Conservation (phyloP, 35 echinoderm and acorn worm species). For the Ophioderma brevispina region DNA sequence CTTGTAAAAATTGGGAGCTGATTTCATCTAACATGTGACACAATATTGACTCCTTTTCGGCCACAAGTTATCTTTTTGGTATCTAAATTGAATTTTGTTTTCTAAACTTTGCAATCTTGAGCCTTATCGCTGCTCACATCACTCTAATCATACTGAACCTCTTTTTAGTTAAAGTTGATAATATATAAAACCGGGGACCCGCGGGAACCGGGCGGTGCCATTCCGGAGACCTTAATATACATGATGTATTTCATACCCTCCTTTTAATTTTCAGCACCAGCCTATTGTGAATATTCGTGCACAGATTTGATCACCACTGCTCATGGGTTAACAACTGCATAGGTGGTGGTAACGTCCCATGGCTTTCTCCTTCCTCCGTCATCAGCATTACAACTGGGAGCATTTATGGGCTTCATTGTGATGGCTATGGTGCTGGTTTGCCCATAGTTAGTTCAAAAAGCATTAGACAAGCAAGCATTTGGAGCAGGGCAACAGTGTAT, state of each 20-base stretch:
- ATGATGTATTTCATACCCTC: not conserved
- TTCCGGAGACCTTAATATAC: too few species aligned
- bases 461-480: constrained; percentile 19
- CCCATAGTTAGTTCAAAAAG: constrained; percentile 29
- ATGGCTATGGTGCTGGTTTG: constrained; percentile 3
- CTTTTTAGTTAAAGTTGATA: too few species aligned
- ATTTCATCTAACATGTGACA: too few species aligned
- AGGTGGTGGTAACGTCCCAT: constrained; percentile 66
- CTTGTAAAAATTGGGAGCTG: too few species aligned
- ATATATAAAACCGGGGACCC: too few species aligned
- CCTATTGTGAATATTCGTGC: constrained; percentile 82
- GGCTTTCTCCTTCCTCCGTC: constrained; percentile 66
- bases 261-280: constrained; percentile 60
- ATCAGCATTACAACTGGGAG: constrained; percentile 41
- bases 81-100: too few species aligned
- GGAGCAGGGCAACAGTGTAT: constrained; percentile 37
- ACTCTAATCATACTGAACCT: too few species aligned
- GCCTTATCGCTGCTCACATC: too few species aligned
- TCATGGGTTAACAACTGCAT: constrained; percentile 93
- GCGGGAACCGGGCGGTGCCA: too few species aligned
- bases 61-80: too few species aligned
- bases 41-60: too few species aligned
- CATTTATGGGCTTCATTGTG: constrained; percentile 15
- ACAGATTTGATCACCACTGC: constrained; percentile 94
- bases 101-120: too few species aligned